Evolutionary conservation across 2,888 invertebrate species (phyloP).

Genomic region (Ethmia dodecea): DNA sequence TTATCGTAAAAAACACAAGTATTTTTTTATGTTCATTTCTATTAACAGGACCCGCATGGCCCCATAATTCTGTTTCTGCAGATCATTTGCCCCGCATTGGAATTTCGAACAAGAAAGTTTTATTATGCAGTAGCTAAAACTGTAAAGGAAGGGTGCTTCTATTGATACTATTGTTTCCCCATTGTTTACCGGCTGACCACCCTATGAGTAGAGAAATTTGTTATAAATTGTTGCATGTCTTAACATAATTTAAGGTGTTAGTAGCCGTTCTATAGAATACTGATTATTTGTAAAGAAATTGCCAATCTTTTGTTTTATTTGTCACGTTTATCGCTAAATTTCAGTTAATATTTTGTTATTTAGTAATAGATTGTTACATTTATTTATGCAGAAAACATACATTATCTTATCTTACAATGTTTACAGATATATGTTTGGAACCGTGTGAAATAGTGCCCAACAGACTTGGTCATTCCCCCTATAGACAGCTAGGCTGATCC

Average conservation of each 20-base stretch:
- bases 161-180: constrained; percentile 34
- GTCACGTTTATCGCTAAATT: too few species aligned
- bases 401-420: too few species aligned
- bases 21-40: constrained; percentile 6
- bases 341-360: too few species aligned
- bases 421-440: too few species aligned
- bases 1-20: too few species aligned
- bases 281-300: too few species aligned
- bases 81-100: constrained; percentile 21
- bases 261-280: constrained; percentile 27
- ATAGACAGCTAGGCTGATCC: too few species aligned
- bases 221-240: constrained; percentile 35
- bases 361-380: too few species aligned
- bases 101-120: constrained; percentile 43
- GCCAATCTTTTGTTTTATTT: too few species aligned
- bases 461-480: too few species aligned
- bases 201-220: constrained; percentile 39
- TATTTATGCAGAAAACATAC: too few species aligned
- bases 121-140: constrained; percentile 56
- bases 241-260: constrained; percentile 44
- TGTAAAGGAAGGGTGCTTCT: constrained; percentile 46
- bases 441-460: too few species aligned
- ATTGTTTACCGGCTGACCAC: constrained; percentile 41
- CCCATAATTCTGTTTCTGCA: constrained; percentile 23
- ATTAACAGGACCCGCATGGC: constrained; percentile 25